A percentile compares a stretch with the other conserved stretches of the same genome.
Evolutionary conservation across 2,113 vertebrate genomes (phyloP).

Genomic region (Sylvietta virens): DNA sequence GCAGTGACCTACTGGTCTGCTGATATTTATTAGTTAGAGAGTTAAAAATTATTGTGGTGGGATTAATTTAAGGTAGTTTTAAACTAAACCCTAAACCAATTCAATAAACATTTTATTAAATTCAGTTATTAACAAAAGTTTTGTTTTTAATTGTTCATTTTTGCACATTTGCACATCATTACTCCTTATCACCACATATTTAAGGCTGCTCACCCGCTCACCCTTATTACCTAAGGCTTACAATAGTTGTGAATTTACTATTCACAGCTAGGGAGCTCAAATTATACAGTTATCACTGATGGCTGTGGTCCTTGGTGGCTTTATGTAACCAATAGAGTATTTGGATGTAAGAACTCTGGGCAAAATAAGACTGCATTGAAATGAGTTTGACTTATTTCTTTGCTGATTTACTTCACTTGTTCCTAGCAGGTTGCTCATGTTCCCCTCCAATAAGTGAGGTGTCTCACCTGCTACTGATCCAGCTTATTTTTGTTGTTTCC

Average conservation of each 20-base stretch:
- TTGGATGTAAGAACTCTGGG: not conserved
- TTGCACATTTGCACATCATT: not conserved
- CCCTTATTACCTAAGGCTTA: not conserved
- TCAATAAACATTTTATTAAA: not conserved
- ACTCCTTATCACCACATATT: not conserved
- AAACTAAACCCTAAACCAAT: not conserved
- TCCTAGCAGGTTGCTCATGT: not conserved
- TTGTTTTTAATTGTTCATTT: not conserved
- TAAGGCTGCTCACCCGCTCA: not conserved
- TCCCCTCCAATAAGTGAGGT: not conserved
- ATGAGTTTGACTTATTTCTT: not conserved
- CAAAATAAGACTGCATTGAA: not conserved
- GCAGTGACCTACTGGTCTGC: not conserved
- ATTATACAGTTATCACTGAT: not conserved
- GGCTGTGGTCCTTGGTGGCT: not conserved
- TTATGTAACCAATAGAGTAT: not conserved
- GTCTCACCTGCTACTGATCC: not conserved
- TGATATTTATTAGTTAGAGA: not conserved
- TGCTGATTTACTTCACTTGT: not conserved
- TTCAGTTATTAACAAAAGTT: not conserved
- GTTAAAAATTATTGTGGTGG: not conserved
- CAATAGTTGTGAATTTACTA: not conserved
- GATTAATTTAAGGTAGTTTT: not conserved
- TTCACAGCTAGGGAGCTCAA: not conserved
- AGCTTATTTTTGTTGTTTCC: not conserved